Conservation (phyloP, 2,113 vertebrate genomes). For the Cranoglanis bouderius region DNA sequence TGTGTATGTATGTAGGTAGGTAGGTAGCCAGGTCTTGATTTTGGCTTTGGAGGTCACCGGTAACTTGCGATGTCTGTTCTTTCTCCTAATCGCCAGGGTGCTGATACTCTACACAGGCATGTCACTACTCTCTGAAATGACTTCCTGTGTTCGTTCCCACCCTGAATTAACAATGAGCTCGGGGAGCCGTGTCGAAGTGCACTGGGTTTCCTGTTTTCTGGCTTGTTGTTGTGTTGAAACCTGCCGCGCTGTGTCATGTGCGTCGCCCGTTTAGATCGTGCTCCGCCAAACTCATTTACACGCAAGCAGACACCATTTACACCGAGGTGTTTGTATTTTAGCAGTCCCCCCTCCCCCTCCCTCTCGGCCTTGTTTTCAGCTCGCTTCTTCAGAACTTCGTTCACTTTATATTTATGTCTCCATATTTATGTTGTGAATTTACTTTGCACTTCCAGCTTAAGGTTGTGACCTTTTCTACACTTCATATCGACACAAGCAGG, state of each 20-base stretch:
- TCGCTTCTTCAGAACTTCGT: background rate
- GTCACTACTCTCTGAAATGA: constrained; percentile 23
- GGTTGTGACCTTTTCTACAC: background rate
- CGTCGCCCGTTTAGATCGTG: background rate
- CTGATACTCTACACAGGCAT: background rate
- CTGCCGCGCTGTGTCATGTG: too few relatives aligned
- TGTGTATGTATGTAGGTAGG: too few relatives aligned
- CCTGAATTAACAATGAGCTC: constrained; percentile 29
- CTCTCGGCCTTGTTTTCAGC: background rate
- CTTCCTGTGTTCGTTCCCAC: constrained; percentile 43
- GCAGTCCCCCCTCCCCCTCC: background rate
- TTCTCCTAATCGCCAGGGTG: too few relatives aligned
- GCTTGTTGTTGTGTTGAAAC: background rate
- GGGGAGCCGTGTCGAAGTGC: background rate
- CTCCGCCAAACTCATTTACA: background rate
- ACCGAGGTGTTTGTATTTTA: background rate
- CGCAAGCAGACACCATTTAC: background rate
- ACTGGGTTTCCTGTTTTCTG: constrained; percentile 35
- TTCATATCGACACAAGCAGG: background rate
- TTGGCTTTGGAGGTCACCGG: background rate
- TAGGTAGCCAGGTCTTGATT: too few relatives aligned
- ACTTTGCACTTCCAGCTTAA: background rate
- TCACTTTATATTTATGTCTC: background rate
- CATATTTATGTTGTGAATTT: background rate
- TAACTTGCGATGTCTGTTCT: background rate